Conservation (phyloP, 2,888 invertebrate species). For the Melieria crassipennis region DNA sequence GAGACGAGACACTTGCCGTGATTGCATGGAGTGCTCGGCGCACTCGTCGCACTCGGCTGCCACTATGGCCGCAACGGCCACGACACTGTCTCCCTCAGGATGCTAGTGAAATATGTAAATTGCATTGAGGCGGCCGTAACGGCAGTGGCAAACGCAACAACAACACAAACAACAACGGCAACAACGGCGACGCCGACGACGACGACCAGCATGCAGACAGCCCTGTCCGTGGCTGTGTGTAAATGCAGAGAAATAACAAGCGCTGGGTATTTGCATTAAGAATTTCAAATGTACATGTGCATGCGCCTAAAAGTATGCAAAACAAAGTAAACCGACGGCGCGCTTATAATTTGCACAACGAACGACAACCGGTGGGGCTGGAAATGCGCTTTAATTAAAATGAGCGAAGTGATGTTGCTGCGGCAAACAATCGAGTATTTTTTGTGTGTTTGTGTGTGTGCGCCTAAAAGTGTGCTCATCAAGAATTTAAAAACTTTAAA, state of each 20-base stretch:
- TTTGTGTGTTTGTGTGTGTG: too few relatives aligned
- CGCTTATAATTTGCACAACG: too few relatives aligned
- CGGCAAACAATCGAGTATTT: too few relatives aligned
- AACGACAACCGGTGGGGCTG: too few relatives aligned
- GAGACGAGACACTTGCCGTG: constrained; percentile 26
- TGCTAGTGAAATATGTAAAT: constrained; percentile 26
- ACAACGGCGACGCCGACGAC: too few relatives aligned
- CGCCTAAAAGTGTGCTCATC: too few relatives aligned
- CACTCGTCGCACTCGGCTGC: too few relatives aligned
- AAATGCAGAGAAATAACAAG: constrained; percentile 32
- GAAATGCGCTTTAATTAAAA: too few relatives aligned
- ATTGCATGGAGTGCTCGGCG: constrained; percentile 1
- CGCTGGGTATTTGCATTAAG: constrained; percentile 36
- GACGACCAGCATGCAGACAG: too few relatives aligned
- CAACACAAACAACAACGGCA: too few relatives aligned
- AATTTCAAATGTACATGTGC: constrained; percentile 20
- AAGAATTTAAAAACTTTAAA: too few relatives aligned
- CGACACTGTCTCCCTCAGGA: constrained; percentile 13
- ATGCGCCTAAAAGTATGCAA: constrained; percentile 32
- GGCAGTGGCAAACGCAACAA: not conserved
- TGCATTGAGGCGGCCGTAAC: not conserved
- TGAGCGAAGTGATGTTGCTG: too few relatives aligned
- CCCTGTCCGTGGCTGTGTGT: not conserved
- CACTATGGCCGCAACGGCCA: not conserved
- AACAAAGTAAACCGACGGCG: constrained; percentile 24